These are phyloP conservation scores for Andrena marginata DNA, from an alignment of 2,888 invertebrate species.

Conservation along the genomic window DNA sequence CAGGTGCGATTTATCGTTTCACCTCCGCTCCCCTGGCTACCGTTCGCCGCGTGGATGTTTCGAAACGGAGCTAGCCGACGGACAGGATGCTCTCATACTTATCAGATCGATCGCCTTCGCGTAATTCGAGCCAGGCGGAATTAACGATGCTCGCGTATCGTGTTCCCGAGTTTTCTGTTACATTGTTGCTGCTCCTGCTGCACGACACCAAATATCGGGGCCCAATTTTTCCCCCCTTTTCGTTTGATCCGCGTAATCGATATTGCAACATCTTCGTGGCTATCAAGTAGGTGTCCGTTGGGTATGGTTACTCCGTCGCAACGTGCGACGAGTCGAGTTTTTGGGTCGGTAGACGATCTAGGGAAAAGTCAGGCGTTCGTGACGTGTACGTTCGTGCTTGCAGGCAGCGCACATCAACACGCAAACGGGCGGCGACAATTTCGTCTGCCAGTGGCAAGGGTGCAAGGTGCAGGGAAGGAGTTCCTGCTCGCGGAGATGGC, in stretches of 20 bases:
- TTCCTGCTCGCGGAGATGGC: constrained; percentile 96
- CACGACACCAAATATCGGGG: constrained; percentile 4
- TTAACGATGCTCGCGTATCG: constrained; percentile 44
- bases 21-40: too few relatives aligned
- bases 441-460: constrained; percentile 96
- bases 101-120: constrained; percentile 22
- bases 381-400: background rate
- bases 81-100: constrained; percentile 24
- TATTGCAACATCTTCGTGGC: constrained; percentile 33
- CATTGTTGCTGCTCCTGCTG: constrained; percentile 15
- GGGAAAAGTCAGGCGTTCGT: too few relatives aligned
- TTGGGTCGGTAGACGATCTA: background rate
- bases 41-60: background rate
- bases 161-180: constrained; percentile 36
- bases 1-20: constrained; percentile 87
- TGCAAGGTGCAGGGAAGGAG: constrained; percentile 97
- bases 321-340: background rate
- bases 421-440: constrained; percentile 93
- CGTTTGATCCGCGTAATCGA: constrained; percentile 34
- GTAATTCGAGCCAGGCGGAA: constrained; percentile 40
- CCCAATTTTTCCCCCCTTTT: background rate
- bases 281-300: constrained; percentile 17
- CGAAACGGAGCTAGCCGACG: background rate
- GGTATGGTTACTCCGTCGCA: constrained; percentile 19
- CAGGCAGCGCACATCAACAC: constrained; percentile 90